Evolutionary conservation across 1,140 invertebrate genomes (phyloP).

Genomic region (Sycophila sp.): DNA sequence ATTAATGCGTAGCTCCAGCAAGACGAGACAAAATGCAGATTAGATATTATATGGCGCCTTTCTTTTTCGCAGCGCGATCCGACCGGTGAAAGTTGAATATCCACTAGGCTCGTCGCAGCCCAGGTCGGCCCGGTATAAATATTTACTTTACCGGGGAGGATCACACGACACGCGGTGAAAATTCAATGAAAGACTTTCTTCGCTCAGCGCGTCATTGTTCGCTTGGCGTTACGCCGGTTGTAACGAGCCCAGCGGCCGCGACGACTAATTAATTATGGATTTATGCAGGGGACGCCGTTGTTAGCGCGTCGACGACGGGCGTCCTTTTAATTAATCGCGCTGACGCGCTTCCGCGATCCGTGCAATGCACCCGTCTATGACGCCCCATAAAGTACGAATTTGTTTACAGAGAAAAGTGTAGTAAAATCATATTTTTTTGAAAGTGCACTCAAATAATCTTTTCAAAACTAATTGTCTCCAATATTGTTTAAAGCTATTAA

Average conservation of each 20-base stretch:
- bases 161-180: neutral
- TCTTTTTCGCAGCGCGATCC: neutral
- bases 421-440: too few relatives aligned
- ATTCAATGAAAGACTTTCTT: conserved; percentile 34
- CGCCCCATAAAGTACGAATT: too few relatives aligned
- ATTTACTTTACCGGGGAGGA: conserved; percentile 1
- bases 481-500: too few relatives aligned
- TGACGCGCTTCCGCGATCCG: too few relatives aligned
- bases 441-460: too few relatives aligned
- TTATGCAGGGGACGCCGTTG: too few relatives aligned
- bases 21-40: neutral
- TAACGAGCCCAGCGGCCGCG: neutral
- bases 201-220: neutral
- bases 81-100: conserved; percentile 2
- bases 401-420: too few relatives aligned
- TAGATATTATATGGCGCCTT: neutral
- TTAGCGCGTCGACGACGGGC: too few relatives aligned
- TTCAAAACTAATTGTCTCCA: too few relatives aligned
- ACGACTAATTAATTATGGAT: conserved; percentile 6
- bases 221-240: neutral
- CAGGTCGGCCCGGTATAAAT: neutral
- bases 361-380: too few relatives aligned
- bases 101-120: neutral
- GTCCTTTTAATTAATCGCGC: too few relatives aligned
- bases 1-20: neutral